Conservation (phyloP, 2,113 vertebrate species). For the Anthoscopus minutus region DNA sequence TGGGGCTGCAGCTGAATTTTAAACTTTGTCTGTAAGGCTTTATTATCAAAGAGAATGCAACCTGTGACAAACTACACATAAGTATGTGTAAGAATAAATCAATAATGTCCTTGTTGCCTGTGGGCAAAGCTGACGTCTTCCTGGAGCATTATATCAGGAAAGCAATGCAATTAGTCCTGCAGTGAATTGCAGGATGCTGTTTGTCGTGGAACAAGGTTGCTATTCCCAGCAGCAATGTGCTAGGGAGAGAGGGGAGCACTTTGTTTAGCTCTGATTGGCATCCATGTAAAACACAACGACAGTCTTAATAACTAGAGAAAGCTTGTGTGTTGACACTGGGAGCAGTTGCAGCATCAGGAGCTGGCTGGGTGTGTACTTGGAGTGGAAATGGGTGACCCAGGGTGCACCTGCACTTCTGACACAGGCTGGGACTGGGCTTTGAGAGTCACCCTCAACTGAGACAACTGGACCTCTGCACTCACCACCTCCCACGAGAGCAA, state of each 20-base stretch:
- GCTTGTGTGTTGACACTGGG: neutral
- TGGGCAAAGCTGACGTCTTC: constrained; percentile 25
- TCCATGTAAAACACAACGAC: neutral
- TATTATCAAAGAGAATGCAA: constrained; percentile 44
- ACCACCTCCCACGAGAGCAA: neutral
- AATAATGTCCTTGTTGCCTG: constrained; percentile 13
- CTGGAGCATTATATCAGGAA: neutral
- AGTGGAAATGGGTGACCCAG: neutral
- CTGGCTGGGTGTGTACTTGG: neutral
- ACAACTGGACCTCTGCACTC: accelerated
- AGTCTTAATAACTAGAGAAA: neutral
- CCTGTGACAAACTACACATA: neutral
- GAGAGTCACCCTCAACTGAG: neutral
- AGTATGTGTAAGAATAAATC: constrained; percentile 40
- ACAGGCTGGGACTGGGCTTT: neutral
- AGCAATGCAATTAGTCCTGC: constrained; percentile 14
- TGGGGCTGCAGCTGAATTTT: constrained; percentile 17
- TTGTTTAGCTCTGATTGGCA: neutral
- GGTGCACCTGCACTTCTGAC: accelerated
- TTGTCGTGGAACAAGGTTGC: constrained; percentile 3
- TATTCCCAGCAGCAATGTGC: neutral
- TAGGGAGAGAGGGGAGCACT: neutral
- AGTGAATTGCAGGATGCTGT: constrained; percentile 5
- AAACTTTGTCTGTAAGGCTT: constrained; percentile 11
- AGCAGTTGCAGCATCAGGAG: neutral